Percentiles rank a stretch among this genome's conserved stretches.
Evolutionary conservation across 2,113 vertebrate species (phyloP).

Genomic region (Pollachius pollachius): DNA sequence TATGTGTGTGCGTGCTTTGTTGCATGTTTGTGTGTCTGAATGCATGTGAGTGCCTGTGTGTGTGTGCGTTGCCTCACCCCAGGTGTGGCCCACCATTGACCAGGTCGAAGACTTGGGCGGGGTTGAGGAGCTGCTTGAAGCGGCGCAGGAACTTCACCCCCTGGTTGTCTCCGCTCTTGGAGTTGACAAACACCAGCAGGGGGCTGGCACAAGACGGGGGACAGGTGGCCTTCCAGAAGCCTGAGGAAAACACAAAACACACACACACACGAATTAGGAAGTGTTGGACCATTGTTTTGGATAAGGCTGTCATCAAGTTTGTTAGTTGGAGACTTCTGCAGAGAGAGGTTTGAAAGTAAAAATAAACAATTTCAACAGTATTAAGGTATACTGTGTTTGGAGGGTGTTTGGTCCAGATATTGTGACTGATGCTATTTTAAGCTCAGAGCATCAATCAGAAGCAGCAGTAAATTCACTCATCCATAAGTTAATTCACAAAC

Average conservation of each 20-base stretch:
- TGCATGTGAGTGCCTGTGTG: background rate
- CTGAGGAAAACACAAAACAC: slow-evolving; percentile 64
- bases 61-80: slow-evolving; percentile 73
- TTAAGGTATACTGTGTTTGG: too few relatives aligned
- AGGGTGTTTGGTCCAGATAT: too few relatives aligned
- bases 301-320: too few relatives aligned
- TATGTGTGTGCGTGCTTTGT: background rate
- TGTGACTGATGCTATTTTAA: too few relatives aligned
- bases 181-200: slow-evolving; percentile 97
- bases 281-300: too few relatives aligned
- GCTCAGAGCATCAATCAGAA: too few relatives aligned
- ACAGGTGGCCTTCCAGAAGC: slow-evolving; percentile 99
- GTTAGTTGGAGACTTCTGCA: too few relatives aligned
- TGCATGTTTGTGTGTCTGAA: background rate
- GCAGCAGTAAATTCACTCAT: too few relatives aligned
- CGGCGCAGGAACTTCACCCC: slow-evolving; percentile 97
- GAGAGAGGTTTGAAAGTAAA: too few relatives aligned
- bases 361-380: too few relatives aligned
- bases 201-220: slow-evolving; percentile 96
- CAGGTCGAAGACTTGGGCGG: slow-evolving; percentile 98
- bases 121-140: slow-evolving; percentile 98
- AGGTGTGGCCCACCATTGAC: slow-evolving; percentile 97
- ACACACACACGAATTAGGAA: background rate
- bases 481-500: too few relatives aligned
- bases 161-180: slow-evolving; percentile 99